Evolutionary conservation across 2,888 invertebrate genomes (phyloP).

Genomic region (Rhyacophila evoluta): DNA sequence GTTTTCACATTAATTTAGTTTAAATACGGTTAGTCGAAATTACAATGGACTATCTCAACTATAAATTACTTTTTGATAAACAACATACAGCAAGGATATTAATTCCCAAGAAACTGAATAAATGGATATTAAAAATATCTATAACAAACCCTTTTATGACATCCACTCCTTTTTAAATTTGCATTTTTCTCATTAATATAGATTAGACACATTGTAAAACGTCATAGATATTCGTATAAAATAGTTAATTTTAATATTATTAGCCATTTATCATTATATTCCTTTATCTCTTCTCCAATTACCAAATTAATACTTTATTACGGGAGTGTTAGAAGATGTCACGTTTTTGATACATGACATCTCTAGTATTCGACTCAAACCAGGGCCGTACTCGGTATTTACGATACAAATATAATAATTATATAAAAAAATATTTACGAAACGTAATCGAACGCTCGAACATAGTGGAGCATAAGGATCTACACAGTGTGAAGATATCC

Average conservation of each 20-base stretch:
- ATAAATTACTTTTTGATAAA: neutral
- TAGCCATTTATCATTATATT: neutral
- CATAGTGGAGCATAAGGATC: too few species aligned
- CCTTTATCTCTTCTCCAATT: neutral
- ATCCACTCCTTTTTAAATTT: slow-evolving; percentile 2
- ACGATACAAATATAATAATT: too few species aligned
- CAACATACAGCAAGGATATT: neutral
- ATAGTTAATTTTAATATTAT: neutral
- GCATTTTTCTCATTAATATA: slow-evolving; percentile 22
- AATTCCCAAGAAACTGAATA: too few species aligned
- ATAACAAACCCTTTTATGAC: neutral
- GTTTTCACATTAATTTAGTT: too few species aligned
- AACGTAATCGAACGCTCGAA: too few species aligned
- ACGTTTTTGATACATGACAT: neutral
- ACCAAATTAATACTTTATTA: slow-evolving; percentile 11
- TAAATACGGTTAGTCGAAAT: too few species aligned
- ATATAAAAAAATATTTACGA: too few species aligned
- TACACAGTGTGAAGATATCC: too few species aligned
- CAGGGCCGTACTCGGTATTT: neutral
- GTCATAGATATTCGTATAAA: neutral
- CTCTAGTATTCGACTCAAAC: neutral
- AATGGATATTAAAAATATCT: neutral
- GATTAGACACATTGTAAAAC: neutral
- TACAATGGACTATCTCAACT: too few species aligned
- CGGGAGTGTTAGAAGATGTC: neutral